These are phyloP conservation scores for Blastobasis lacticolella DNA, from an alignment of 2,888 invertebrate species.

Conservation along the genomic window DNA sequence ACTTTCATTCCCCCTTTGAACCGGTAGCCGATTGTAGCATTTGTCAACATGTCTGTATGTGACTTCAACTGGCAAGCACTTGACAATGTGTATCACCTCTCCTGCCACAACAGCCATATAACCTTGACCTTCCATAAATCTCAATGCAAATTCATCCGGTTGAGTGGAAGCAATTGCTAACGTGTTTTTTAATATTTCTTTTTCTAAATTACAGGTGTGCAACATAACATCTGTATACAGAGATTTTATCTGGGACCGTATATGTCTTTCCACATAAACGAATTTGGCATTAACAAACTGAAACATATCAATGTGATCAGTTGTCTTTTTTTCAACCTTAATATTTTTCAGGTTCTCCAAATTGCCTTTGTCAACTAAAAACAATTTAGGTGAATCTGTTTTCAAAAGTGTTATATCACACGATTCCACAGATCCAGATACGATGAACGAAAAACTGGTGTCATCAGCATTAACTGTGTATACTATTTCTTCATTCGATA, in stretches of 20 bases:
- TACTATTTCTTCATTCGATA: background rate
- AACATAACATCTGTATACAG: background rate
- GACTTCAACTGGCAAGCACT: background rate
- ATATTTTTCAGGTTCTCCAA: background rate
- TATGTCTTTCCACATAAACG: background rate
- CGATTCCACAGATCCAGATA: background rate
- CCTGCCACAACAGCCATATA: background rate
- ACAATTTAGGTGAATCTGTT: background rate
- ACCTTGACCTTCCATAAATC: background rate
- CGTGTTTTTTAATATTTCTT: no score
- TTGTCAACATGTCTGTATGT: background rate
- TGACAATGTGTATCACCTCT: no score
- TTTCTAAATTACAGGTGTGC: background rate
- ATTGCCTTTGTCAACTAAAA: background rate
- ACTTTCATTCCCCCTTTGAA: background rate
- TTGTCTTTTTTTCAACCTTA: background rate
- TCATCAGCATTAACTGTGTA: background rate
- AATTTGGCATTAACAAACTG: background rate
- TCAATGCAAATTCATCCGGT: background rate
- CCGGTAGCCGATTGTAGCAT: background rate
- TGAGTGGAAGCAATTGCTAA: background rate
- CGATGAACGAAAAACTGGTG: background rate
- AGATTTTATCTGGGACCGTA: background rate
- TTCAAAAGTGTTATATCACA: background rate
- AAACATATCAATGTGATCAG: background rate